Evolutionary conservation across 2,797 vertebrate genomes (phyloP), one percentile per base, ranked within the genome.

Genomic region (Heliangelus exortis): DNA sequence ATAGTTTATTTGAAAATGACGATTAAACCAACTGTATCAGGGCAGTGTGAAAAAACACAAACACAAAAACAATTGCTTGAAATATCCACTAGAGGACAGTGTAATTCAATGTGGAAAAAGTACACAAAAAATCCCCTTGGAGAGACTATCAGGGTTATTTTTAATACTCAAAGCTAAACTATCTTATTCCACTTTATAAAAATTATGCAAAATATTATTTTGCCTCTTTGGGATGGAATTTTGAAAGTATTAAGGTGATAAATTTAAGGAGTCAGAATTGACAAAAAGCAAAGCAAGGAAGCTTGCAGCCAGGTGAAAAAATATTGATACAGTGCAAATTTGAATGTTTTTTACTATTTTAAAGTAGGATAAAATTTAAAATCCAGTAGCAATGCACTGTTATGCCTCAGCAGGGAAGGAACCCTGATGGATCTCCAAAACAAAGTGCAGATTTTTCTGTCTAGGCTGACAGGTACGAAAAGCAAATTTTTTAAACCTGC

Each of bases 51-150:
- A 34, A 92, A 25, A 91, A 67, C 53, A 86, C 57, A 68, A 65
- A 85, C 58, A 85, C 17, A 84, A 92, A 95, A 68, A 12, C 48
- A 91, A 96, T 84, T 96, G 73, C 95, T 65, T 45, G 54, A 63
- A 86, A 84, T 53, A 41, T 41, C 98, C 99, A 99, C 98, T 98
- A 98, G 99, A 98, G 98, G 98, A 98, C 98, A 99, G 98, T 98
- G 97, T 97, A 98, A 98, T 98, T 98, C 98, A 98, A 98, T 90
- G 89, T 66, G 96, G 95, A 84, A 94, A 91, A 84, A 66, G 43
- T 87, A 96, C 68, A 75, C n/a, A 82, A 95, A 95, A 91, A 95
- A 86, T 93, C 51, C 50, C 83, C 81, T 34, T 8, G 51, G 86
- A 95, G 88, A 94, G 85, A 87, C 82, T 33, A 83, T 6, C 61